phyloP scores from a whole-genome alignment of 1,140 invertebrate species.

The Heliconius hewitsoni region DNA sequence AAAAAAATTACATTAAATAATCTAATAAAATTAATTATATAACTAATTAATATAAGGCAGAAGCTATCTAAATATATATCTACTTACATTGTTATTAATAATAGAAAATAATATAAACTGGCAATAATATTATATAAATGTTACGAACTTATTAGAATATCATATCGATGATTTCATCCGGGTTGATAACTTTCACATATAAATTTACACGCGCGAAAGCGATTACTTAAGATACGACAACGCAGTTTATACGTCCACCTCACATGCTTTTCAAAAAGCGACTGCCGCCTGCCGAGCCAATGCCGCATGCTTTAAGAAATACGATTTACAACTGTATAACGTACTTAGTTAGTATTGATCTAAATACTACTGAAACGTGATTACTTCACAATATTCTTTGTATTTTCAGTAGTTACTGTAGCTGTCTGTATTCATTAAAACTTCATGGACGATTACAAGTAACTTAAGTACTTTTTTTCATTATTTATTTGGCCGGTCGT shows the following conservation, averaged over 20 bases:
- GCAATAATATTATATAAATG: background rate
- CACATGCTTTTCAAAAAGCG: constrained; percentile 18
- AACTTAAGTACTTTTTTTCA: no score
- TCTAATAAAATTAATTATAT: no score
- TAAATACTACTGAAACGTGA: constrained; percentile 15
- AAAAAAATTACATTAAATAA: no score
- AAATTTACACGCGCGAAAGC: constrained; percentile 29
- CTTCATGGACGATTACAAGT: background rate
- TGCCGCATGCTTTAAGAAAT: background rate
- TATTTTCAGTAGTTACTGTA: constrained; percentile 19
- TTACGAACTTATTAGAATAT: constrained; percentile 24
- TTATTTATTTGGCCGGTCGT: no score
- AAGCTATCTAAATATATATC: background rate
- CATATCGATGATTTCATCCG: constrained; percentile 34
- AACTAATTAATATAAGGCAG: background rate
- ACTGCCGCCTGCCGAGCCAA: constrained; percentile 21
- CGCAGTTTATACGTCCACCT: constrained; percentile 4
- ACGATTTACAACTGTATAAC: background rate
- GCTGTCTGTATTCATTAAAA: background rate
- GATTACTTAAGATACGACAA: background rate
- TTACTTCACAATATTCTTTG: constrained; percentile 6
- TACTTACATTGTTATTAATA: background rate
- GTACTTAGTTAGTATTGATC: constrained; percentile 17
- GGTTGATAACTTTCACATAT: constrained; percentile 36
- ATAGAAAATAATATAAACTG: background rate